Evolutionary conservation across 53 echinoderm and acorn worm species (phyloP), one percentile per base, ranked within the genome.

Genomic region (Echinarachnius parma): DNA sequence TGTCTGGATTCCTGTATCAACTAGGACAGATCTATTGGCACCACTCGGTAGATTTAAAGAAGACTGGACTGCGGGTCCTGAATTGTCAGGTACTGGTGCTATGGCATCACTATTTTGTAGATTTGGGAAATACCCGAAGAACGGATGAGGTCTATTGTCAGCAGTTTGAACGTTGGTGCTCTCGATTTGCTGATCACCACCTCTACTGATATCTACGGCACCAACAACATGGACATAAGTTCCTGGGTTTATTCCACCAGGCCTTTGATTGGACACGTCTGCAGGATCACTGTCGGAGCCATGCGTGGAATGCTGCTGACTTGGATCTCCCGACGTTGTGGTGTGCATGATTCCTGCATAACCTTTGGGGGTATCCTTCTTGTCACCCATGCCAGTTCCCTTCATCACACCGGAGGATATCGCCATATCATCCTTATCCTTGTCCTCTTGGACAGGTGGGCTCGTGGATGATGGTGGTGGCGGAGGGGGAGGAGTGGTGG

Each of bases 81-180:
- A 26, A 47, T 28, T 47, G 9, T 31, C 24, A n/a, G 46, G 22
- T 29, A 66, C 66, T 5, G 66, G 66, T 31, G 48, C 28, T 18
- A 66, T 66, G 21, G 46, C 31, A 46, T 66, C 66, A 16, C 28
- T 66, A n/a, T 47, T 33, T 53, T 53, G 36, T 53, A 53, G 21
- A 34, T 50, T 34, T 46, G 70, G 70, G 37, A 53, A 69, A 24
- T 69, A 69, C 29, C 70, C 70, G 53, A 32, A 69, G 25, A 69
- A 69, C 16, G 70, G 70, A 33, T 24, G 53, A 10, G 70, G 53
- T 34, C 19, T n/a, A n/a, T n/a, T n/a, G n/a, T n/a, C n/a, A n/a
- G n/a, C n/a, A n/a, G n/a, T n/a, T n/a, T n/a, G n/a, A n/a, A n/a
- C n/a, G n/a, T n/a, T n/a, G n/a, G n/a, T n/a, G n/a, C n/a, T n/a